Percentiles rank a stretch among this genome's conserved stretches.
These are phyloP conservation scores for Oryzaephilus surinamensis DNA, from an alignment of 1,140 invertebrate genomes.

Conservation along the genomic window DNA sequence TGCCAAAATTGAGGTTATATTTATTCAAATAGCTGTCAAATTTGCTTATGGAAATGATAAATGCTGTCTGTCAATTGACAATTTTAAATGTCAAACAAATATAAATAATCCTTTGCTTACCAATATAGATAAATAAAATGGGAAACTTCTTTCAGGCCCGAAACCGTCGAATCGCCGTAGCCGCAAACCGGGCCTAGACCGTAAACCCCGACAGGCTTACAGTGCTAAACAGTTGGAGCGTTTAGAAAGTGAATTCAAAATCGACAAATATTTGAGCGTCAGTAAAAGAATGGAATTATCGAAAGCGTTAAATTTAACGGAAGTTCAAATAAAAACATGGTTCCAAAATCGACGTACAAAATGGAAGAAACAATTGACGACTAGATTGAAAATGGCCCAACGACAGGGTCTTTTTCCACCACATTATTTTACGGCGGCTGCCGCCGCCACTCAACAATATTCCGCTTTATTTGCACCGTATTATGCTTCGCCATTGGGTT, in stretches of 20 bases:
- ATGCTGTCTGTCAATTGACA: no score
- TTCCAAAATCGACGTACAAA: slow-evolving; percentile 88
- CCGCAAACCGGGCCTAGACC: slow-evolving; percentile 73
- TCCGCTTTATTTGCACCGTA: slow-evolving; percentile 41
- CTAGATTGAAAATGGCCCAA: slow-evolving; percentile 75
- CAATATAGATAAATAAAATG: no score
- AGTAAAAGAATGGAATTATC: slow-evolving; percentile 90
- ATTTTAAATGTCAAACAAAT: no score
- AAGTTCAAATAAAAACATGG: slow-evolving; percentile 97
- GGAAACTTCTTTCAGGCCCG: slow-evolving; percentile 56
- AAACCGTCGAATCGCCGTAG: slow-evolving; percentile 67
- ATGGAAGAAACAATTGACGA: slow-evolving; percentile 92
- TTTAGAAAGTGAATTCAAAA: slow-evolving; percentile 86
- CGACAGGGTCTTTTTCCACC: slow-evolving; percentile 67
- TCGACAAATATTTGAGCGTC: slow-evolving; percentile 91
- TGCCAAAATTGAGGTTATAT: no score
- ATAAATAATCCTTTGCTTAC: no score
- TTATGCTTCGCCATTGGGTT: slow-evolving; percentile 43
- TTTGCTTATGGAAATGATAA: no score
- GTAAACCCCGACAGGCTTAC: slow-evolving; percentile 92
- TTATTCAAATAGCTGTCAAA: no score
- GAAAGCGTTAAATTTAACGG: slow-evolving; percentile 75
- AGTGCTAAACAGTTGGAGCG: slow-evolving; percentile 84
- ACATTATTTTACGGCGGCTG: slow-evolving; percentile 51
- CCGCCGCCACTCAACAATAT: slow-evolving; percentile 45